phyloP scores from a whole-genome alignment of 1,140 invertebrate species.

The Limonius californicus region DNA sequence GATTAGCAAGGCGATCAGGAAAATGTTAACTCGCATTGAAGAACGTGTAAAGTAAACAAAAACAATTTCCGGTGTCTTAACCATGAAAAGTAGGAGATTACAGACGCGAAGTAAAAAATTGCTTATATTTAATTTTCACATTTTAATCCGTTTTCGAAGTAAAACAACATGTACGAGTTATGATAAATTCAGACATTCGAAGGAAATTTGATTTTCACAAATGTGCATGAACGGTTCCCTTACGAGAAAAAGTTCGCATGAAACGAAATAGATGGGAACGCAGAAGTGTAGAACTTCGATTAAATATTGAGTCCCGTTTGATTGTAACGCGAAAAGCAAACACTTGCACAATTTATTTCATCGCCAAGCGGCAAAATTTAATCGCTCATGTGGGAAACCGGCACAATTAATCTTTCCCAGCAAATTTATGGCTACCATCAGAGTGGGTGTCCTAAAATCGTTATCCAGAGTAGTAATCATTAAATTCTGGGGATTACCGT shows the following conservation, averaged over 20 bases:
- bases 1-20: not conserved
- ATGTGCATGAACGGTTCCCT: not conserved
- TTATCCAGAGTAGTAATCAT: constrained; percentile 26
- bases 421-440: constrained; percentile 28
- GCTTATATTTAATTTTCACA: too few species aligned
- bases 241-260: not conserved
- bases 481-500: constrained; percentile 20
- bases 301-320: constrained; percentile 23
- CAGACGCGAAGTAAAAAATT: too few species aligned
- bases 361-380: constrained; percentile 23
- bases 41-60: not conserved
- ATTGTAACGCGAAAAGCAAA: constrained; percentile 33
- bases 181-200: too few species aligned
- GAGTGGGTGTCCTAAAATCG: constrained; percentile 21
- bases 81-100: too few species aligned
- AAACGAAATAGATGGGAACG: not conserved
- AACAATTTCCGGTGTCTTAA: not conserved
- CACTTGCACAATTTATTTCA: constrained; percentile 29
- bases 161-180: not conserved
- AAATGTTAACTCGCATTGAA: not conserved
- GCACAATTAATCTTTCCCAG: constrained; percentile 26
- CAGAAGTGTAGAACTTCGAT: constrained; percentile 20
- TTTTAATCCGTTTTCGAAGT: not conserved
- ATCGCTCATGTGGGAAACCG: constrained; percentile 27
- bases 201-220: too few species aligned